These are phyloP conservation scores for Drosophila kohkoa DNA, from an alignment of 1,140 invertebrate species.

Conservation along the genomic window DNA sequence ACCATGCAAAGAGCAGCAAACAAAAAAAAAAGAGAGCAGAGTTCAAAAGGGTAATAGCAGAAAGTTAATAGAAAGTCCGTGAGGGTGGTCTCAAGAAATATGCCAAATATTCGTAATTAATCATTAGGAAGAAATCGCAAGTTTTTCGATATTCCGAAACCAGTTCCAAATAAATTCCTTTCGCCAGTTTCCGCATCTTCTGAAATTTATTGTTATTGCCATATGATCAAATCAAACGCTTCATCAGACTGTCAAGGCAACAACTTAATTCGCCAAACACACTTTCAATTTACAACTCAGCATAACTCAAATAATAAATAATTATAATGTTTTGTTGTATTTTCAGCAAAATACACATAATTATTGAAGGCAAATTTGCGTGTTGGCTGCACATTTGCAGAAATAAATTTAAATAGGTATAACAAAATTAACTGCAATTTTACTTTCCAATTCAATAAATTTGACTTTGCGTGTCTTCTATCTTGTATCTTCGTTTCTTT, in stretches of 20 bases:
- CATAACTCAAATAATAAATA: conserved; percentile 47
- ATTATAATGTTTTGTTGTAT: conserved; percentile 30
- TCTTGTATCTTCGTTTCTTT: conserved; percentile 25
- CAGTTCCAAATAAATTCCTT: background rate
- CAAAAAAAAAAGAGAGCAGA: background rate
- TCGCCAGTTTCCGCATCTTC: background rate
- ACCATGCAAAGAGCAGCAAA: background rate
- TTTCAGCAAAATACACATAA: conserved; percentile 56
- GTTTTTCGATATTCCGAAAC: background rate
- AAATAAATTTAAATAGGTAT: conserved; percentile 73
- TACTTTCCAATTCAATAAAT: conserved; percentile 80
- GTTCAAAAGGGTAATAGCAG: conserved; percentile 26
- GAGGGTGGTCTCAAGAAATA: conserved; percentile 19
- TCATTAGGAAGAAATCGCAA: background rate
- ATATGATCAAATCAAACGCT: conserved; percentile 21
- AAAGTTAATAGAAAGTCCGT: conserved; percentile 30
- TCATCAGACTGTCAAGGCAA: background rate
- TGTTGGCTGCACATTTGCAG: conserved; percentile 57
- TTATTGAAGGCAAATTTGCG: conserved; percentile 64
- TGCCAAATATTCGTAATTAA: background rate
- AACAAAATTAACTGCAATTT: conserved; percentile 67
- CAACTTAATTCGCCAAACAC: conserved; percentile 23
- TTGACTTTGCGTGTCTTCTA: conserved; percentile 65
- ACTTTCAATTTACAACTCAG: conserved; percentile 57
- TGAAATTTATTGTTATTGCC: background rate